Evolutionary conservation across 2,113 vertebrate species (phyloP), one percentile per base, ranked within the genome.

Genomic region (Acanthisitta chloris): DNA sequence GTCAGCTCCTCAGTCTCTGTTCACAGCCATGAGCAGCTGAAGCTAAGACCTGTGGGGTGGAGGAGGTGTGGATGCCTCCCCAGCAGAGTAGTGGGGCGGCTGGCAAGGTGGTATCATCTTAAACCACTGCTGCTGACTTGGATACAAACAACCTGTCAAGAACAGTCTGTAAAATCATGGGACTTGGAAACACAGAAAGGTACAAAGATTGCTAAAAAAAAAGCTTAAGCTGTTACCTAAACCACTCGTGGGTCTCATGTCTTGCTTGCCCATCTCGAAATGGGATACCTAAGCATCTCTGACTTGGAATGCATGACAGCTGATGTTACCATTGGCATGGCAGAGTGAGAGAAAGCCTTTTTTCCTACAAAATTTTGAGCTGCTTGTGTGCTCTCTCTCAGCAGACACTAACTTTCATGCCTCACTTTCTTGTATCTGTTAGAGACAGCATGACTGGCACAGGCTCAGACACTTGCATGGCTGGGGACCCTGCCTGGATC

Each of bases 241-340:
- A 84, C 33, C 16, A 31, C 34, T 43, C 21, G 9, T 3, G 23
- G 15, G 33, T 66, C 64, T 86, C 2, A 0, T 3, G 2, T 66
- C 26, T 40, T 64, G 29, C 64, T 74, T 54, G 14, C n/a, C 36
- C 43, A 12, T 65, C 40, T 69, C 45, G n/a, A 11, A 88, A 76
- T 5, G 20, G 58, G 54, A 24, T 3, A 11, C 15, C 14, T 1
- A 5, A 64, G 45, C 62, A 46, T 48, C 45, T 92, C 52, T 69
- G 71, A 31, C 46, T 21, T 49, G 45, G 12, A n/a, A 26, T 80
- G 71, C 57, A 54, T 0, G 0, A 14, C 33, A 33, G n/a, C 57
- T 76, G 42, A 0, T 58, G 9, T n/a, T 45, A 20, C 36, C 54
- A 12, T 6, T 55, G 81, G 25, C 69, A 57, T 0, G 0, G 38